Evolutionary conservation across 2,113 vertebrate species (phyloP), one percentile per base, ranked within the genome.

Genomic region (Anguilla rostrata): DNA sequence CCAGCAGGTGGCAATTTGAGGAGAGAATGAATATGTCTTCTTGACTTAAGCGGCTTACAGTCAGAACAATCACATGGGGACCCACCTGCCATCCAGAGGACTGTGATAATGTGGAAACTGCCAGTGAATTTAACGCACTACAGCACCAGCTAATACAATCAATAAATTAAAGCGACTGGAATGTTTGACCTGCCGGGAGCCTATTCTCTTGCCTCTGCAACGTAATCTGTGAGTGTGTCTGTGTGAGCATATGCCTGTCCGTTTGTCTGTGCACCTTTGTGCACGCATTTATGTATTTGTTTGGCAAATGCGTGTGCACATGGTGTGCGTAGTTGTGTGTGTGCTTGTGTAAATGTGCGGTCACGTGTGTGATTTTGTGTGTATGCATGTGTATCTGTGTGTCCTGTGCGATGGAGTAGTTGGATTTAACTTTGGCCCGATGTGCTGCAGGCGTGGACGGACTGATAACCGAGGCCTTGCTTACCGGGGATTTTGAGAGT

Each of bases 391-490:
- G 56, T 3, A 20, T 60, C 3, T 75, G 12, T 75, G n/a, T 34
- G n/a, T 75, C 26, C 26, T 8, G 29, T 34, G 71, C 12, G 71
- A 29, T 22, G 26, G n/a, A n/a, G 71, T 34, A 6, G 20, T 66
- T 18, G 15, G 3, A 16, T 80, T 79, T n/a, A 79, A 39, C 43
- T 34, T 92, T 87, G 89, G 7, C 90, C 8, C 18, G 43, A 39
- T 12, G 90, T 15, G 0, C 92, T 93, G 16, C 91, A 99, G 98
- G 98, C 91, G 95, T 98, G 88, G 98, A 99, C n/a, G 97, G 97
- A 6, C 94, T 99, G 91, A 98, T 99, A 91, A 98, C 97, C 0
- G 97, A 98, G 91, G 98, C 98, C 9, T 92, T 99, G 93, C 95
- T 99, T 88, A 98, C 93, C 0, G 98, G 98, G 40, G 95, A 98